Evolutionary conservation across 2,113 vertebrate species (phyloP), one percentile per base, ranked within the genome.

Genomic region (Dicentrarchus labrax): DNA sequence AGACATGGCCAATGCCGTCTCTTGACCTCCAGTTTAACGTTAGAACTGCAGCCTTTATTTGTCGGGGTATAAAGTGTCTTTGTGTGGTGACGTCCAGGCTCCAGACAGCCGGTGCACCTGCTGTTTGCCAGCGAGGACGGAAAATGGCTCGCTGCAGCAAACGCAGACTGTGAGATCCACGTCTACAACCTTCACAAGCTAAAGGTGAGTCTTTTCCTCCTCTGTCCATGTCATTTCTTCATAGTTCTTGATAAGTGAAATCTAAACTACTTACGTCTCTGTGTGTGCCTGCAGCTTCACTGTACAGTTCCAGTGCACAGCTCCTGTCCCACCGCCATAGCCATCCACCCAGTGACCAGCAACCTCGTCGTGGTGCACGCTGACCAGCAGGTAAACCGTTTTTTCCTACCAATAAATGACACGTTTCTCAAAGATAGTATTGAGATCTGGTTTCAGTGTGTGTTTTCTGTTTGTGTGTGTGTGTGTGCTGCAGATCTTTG

Each of bases 261-360:
- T 45, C 8, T 41, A 22, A 12, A 21, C 21, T 5, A 2, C 2
- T 0, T 0, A 6, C 41, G 16, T 47, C 7, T 84, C 1, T 67
- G 0, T 80, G 1, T 73, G 22, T 90, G 30, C 4, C 62, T 75
- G 36, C 93, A 99, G 97, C 92, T 92, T 60, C 96, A 98, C 86
- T 98, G 98, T 62, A 86, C 81, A 0, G 95, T 99, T 47, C 98
- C 98, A 19, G 87, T 81, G 0, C 97, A 98, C 75, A 85, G 83
- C 79, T 98, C 97, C 0, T 97, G 96, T 0, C 97, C 97, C 69
- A 96, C 96, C 0, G 97, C 98, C 19, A 78, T 99, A 0, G 96
- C 95, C 82, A 96, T 99, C 73, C 94, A 98, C 72, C 97, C 98
- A 0, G 4, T 70, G 50, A 97, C 94, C 90, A 96, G 96, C 91